A percentile compares a stretch with the other conserved stretches of the same genome.
Evolutionary conservation across 53 echinoderm and acorn worm genomes (phyloP).

Genomic region (Pentamera pediparva): DNA sequence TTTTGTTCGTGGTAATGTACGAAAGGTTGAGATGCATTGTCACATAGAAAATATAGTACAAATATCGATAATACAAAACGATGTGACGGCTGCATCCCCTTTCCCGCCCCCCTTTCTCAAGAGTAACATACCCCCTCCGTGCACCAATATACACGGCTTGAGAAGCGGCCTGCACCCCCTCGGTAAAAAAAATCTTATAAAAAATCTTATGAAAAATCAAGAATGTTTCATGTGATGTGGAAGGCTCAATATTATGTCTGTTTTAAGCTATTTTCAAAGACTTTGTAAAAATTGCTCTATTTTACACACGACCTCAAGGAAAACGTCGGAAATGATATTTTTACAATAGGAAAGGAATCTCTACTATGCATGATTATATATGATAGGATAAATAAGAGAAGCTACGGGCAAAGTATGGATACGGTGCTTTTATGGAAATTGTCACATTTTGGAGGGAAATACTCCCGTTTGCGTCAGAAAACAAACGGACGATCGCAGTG

Average conservation of each 20-base stretch:
- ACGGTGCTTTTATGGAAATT: too few relatives aligned
- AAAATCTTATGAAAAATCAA: constrained; percentile 33
- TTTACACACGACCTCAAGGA: too few relatives aligned
- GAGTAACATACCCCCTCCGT: neutral
- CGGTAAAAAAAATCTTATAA: constrained; percentile 15
- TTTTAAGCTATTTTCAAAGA: constrained; percentile 32
- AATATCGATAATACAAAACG: constrained; percentile 29
- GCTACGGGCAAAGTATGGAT: constrained; percentile 28
- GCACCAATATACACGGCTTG: neutral
- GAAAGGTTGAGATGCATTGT: constrained; percentile 30
- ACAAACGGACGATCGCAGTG: too few relatives aligned
- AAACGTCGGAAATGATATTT: too few relatives aligned
- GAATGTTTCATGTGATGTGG: constrained; percentile 38
- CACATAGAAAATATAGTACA: constrained; percentile 38
- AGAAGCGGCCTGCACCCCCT: neutral
- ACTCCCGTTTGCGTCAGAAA: too few relatives aligned
- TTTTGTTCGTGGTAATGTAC: constrained; percentile 28
- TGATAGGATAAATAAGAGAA: too few relatives aligned
- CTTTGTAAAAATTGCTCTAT: constrained; percentile 29
- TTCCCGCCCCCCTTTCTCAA: neutral
- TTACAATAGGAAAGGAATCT: constrained; percentile 10
- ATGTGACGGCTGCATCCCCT: constrained; percentile 25
- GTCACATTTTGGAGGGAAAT: too few relatives aligned
- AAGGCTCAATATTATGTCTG: constrained; percentile 25
- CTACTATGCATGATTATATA: constrained; percentile 30